A percentile compares a stretch with the other conserved stretches of the same genome.
phyloP scores from a whole-genome alignment of 2,797 vertebrate genomes.

The Acrocephalus scirpaceus region DNA sequence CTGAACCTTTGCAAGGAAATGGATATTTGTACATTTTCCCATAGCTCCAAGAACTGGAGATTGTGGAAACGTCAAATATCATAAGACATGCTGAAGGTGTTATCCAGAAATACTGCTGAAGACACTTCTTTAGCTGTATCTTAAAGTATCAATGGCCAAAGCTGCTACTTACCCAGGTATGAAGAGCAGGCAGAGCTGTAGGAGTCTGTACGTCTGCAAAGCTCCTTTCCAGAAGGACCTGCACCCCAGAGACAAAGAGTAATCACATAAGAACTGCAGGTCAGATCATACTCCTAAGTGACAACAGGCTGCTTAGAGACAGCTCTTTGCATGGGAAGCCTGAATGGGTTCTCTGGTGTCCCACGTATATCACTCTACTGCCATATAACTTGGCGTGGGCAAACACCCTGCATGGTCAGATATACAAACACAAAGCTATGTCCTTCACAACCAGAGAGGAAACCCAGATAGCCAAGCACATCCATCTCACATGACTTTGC shows the following conservation, averaged over 20 bases:
- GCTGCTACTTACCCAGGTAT: not conserved
- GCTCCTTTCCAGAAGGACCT: not conserved
- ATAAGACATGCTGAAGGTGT: not conserved
- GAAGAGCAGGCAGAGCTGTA: not conserved
- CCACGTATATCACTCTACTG: too few species aligned
- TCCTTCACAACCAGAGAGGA: not conserved
- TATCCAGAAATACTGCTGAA: not conserved
- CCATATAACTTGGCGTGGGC: not conserved
- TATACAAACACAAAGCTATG: not conserved
- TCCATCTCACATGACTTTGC: not conserved
- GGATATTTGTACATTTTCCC: conserved; percentile 6
- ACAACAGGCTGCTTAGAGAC: not conserved
- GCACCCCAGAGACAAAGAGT: not conserved
- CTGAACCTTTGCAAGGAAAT: conserved; percentile 37
- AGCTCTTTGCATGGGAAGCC: not conserved
- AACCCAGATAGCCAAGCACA: not conserved
- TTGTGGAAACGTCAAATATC: not conserved
- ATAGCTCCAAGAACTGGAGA: not conserved
- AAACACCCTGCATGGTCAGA: not conserved
- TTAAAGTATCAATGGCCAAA: not conserved
- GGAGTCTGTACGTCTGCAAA: not conserved
- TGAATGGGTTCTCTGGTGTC: not conserved
- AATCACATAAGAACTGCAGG: not conserved
- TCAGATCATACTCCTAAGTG: not conserved
- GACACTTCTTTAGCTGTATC: not conserved